Evolutionary conservation across 2,888 invertebrate genomes (phyloP), one percentile per base, ranked within the genome.

Genomic region (Drosophila basisetae): DNA sequence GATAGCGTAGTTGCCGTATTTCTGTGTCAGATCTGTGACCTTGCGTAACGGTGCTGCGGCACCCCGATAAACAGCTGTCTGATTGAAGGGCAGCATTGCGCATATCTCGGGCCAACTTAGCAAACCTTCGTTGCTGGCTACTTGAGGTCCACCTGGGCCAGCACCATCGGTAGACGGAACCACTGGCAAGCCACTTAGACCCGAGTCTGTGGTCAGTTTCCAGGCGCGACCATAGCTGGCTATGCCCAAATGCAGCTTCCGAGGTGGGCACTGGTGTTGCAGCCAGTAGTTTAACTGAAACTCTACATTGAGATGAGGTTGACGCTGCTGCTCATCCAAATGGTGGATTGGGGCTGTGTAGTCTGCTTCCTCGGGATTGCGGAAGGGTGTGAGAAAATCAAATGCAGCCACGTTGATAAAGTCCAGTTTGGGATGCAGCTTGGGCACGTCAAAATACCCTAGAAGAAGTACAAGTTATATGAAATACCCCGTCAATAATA

Each of bases 81-180:
- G 94, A 9, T 96, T 95, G 76, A 95, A 95, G 76, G 95, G 95
- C 56, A 97, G 93, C 88, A 96, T 96, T 1, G 95, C 94, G 91
- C 97, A 97, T 0, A 97, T 95, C 93, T 97, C 97, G 0, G 96
- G 95, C 94, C 97, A 97, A 76, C 97, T 96, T 54, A 97, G 93
- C 4, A 96, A 68, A 25, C 97, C 97, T 4, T 95, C 95, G 10
- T 92, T 94, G 82, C 95, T 95, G 58, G 0, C 37, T 4, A 96
- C 96, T 92, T 96, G 96, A 0, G 95, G 95, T 25, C 97, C 97
- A 92, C 91, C 95, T 69, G 95, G 95, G 0, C 96, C 97, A 4
- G 96, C 94, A 0, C 96, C 97, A 53, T 96, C 95, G 3, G 96
- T 94, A 0, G 91, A 91, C 30, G 95, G 94, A 4, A 96, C 91